Conservation (phyloP, 2,113 vertebrate genomes). For the Vimba vimba region DNA sequence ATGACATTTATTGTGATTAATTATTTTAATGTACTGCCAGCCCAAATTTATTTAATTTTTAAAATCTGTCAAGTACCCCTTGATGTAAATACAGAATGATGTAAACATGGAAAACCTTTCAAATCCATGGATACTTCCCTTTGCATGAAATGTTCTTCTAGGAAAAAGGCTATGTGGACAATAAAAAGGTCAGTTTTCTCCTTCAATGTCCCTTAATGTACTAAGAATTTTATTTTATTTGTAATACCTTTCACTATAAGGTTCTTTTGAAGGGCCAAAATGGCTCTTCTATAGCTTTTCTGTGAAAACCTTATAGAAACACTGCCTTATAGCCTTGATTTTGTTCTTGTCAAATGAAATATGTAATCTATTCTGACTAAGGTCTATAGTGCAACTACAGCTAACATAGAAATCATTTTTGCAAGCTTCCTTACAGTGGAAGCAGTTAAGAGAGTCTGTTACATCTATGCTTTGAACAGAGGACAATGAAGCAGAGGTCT, state of each 20-base stretch:
- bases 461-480: neutral
- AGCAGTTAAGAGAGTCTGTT: neutral
- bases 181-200: neutral
- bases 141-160: neutral
- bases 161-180: neutral
- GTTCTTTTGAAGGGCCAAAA: neutral
- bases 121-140: neutral
- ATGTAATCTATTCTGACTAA: neutral
- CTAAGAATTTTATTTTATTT: neutral
- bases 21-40: neutral
- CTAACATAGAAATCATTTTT: neutral
- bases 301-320: neutral
- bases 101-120: neutral
- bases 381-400: neutral
- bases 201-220: neutral
- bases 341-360: neutral
- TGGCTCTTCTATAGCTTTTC: neutral
- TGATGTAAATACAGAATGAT: neutral
- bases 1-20: neutral
- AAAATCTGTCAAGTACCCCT: neutral
- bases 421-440: neutral
- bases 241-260: neutral
- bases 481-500: conserved; percentile 19
- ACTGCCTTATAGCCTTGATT: neutral
- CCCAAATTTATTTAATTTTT: neutral